Conservation (phyloP, 1,140 invertebrate genomes). For the Vollenhovia emeryi region DNA sequence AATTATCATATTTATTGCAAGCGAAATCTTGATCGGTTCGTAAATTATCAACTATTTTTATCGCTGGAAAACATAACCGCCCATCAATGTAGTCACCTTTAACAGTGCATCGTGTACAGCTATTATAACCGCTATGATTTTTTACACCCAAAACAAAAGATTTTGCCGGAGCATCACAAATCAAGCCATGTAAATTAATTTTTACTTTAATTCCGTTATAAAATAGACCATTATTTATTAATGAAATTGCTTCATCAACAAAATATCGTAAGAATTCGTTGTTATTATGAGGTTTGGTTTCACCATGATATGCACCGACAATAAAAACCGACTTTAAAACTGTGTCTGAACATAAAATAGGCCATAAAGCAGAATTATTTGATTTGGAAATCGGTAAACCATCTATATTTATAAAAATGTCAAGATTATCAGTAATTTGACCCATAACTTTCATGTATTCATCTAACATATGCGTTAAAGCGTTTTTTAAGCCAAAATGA, state of each 20-base stretch:
- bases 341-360: conserved; percentile 1
- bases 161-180: conserved; percentile 2
- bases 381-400: neutral
- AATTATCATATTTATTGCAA: conserved; percentile 5
- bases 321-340: conserved; percentile 16
- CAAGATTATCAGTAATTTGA: neutral
- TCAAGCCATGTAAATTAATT: conserved; percentile 1
- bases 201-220: conserved; percentile 9
- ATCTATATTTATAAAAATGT: conserved; percentile 5
- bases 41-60: conserved; percentile 6
- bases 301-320: neutral
- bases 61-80: neutral
- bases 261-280: neutral
- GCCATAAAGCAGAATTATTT: neutral
- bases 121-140: neutral
- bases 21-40: neutral
- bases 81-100: neutral
- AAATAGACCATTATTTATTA: neutral
- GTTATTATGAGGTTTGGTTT: neutral
- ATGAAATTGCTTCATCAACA: neutral
- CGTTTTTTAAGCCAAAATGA: conserved; percentile 11
- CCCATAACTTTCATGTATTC: neutral
- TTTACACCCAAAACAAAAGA: neutral
- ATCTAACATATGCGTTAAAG: neutral
- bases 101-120: conserved; percentile 12